A percentile compares a stretch with the other conserved stretches of the same genome.
phyloP scores from a whole-genome alignment of 2,888 invertebrate genomes.

The Troglohyphantes excavatus region DNA sequence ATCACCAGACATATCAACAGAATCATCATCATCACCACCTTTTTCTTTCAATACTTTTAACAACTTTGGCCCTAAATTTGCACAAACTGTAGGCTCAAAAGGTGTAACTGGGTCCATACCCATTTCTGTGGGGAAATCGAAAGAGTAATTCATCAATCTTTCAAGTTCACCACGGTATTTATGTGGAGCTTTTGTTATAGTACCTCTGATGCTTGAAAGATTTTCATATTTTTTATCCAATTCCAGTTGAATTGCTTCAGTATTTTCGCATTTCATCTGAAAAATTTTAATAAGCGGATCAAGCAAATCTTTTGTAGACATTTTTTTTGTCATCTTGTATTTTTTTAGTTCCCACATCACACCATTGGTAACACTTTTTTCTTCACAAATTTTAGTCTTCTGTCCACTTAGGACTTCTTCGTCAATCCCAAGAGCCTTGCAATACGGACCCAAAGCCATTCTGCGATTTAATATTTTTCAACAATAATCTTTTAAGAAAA shows the following conservation, averaged over 20 bases:
- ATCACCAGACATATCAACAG: conserved; percentile 65
- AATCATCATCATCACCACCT: conserved; percentile 76
- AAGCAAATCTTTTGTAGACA: conserved; percentile 60
- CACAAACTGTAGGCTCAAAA: conserved; percentile 73
- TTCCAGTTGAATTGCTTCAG: conserved; percentile 62
- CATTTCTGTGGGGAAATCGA: conserved; percentile 70
- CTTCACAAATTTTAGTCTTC: conserved; percentile 56
- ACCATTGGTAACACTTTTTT: conserved; percentile 70
- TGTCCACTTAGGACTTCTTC: conserved; percentile 73
- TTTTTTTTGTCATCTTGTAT: conserved; percentile 66
- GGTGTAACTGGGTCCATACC: conserved; percentile 58
- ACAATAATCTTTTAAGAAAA: conserved; percentile 4
- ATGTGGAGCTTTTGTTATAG: conserved; percentile 50
- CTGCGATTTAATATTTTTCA: neutral
- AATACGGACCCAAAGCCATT: conserved; percentile 74
- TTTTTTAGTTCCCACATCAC: conserved; percentile 71
- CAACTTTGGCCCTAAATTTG: conserved; percentile 72
- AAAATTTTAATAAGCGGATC: conserved; percentile 73
- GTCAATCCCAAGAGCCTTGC: conserved; percentile 71
- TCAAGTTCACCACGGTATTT: conserved; percentile 71
- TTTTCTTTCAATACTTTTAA: conserved; percentile 75
- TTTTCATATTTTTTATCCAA: conserved; percentile 70
- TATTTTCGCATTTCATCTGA: conserved; percentile 73
- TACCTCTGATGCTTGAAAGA: conserved; percentile 41
- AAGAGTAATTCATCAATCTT: conserved; percentile 65